These are phyloP conservation scores for Eulemur rufifrons DNA, from an alignment of 2,113 vertebrate species.

Conservation along the genomic window DNA sequence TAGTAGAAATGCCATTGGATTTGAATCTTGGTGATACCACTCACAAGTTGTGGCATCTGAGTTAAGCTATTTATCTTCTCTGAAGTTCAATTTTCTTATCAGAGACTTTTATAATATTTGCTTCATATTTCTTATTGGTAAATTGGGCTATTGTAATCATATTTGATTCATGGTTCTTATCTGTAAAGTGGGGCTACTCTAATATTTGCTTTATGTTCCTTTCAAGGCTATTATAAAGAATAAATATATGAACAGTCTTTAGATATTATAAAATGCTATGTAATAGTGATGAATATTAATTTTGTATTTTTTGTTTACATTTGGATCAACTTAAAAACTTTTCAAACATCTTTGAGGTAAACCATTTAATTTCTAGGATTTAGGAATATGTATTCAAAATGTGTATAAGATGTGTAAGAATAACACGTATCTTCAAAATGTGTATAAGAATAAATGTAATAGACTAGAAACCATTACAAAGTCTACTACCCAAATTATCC, in stretches of 20 bases:
- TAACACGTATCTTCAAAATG: background rate
- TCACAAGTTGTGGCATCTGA: background rate
- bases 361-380: background rate
- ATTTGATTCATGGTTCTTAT: constrained; percentile 17
- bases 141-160: background rate
- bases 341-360: background rate
- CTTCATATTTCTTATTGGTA: too few species aligned
- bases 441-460: background rate
- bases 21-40: background rate
- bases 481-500: background rate
- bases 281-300: background rate
- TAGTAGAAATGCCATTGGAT: background rate
- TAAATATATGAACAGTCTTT: background rate
- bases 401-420: background rate
- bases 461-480: background rate
- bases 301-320: background rate
- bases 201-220: background rate
- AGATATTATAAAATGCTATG: background rate
- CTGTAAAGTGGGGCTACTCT: background rate
- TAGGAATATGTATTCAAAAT: background rate
- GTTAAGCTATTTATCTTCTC: background rate
- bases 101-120: background rate
- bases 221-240: background rate
- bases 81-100: background rate
- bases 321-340: background rate